Percentiles rank a stretch among this genome's conserved stretches.
phyloP scores from a whole-genome alignment of 1,140 invertebrate species.

The Laodelphax striatellus region DNA sequence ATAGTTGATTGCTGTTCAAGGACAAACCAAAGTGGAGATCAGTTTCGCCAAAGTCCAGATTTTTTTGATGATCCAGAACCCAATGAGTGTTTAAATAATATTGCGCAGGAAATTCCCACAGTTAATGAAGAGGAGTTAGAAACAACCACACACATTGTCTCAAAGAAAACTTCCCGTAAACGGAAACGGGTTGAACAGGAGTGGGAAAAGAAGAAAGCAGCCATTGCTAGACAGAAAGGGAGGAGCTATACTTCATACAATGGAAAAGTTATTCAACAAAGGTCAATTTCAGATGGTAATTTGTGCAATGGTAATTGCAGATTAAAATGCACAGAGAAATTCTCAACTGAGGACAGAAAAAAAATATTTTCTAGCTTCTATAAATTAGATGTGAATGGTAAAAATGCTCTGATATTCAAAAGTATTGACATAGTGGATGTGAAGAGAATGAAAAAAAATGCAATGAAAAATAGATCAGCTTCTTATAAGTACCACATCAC shows the following conservation, averaged over 20 bases:
- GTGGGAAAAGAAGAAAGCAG: background rate
- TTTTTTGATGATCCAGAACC: too few species aligned
- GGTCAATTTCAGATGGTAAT: background rate
- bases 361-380: background rate
- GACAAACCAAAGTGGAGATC: too few species aligned
- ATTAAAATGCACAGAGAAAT: background rate
- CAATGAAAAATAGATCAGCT: constrained; percentile 8
- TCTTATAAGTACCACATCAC: constrained; percentile 5
- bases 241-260: background rate
- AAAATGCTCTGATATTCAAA: background rate
- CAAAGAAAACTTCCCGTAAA: too few species aligned
- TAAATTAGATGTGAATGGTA: background rate
- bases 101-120: too few species aligned
- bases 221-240: background rate
- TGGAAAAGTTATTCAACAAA: background rate
- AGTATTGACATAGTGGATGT: background rate
- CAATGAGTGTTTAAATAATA: too few species aligned
- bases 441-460: background rate
- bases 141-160: too few species aligned
- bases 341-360: background rate
- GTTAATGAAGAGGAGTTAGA: too few species aligned
- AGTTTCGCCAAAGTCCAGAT: too few species aligned
- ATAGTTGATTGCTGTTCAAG: too few species aligned
- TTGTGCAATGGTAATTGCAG: background rate
- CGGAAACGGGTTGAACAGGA: too few species aligned